Evolutionary conservation across 2,888 invertebrate genomes (phyloP), one percentile per base, ranked within the genome.

Genomic region (Pimpla rufipes): DNA sequence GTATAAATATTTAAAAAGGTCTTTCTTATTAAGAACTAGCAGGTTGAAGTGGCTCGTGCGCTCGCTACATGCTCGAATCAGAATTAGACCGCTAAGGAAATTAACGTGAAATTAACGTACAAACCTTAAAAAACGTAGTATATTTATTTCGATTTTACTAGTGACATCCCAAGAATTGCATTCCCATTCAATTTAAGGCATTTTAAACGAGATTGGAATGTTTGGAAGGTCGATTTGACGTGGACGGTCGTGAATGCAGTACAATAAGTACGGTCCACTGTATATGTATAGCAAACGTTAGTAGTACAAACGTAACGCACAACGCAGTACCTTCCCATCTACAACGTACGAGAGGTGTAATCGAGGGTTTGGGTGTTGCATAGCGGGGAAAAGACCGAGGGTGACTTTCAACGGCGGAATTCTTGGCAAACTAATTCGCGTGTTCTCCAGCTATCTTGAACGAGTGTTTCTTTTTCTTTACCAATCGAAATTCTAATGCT

Each of bases 401-500:
- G 37, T 35, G 21, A 70, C 21, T 55, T 55, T 52, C 40, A 52
- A 21, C 55, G n/a, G 13, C 40, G 52, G 37, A 70, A 70, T 70
- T 55, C 55, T 55, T 37, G 21, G 50, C 10, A 18, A 37, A 40
- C 40, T 23, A 40, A 70, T 70, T 70, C 70, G 3, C 55, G 18
- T 55, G 37, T 21, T 55, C 18, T 8, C 16, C 37, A 23, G 37
- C 52, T 52, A 68, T 68, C 29, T 18, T 18, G 40, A 21, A 18
- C 50, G 5, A 4, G 37, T 52, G 37, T 70, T 55, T 70, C 21
- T 40, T 40, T 50, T 68, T 52, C 6, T 35, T 68, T 68, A 37
- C 7, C 35, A 37, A 70, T 55, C 55, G 70, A 55, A n/a, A 70
- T 70, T 70, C 70, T 52, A 70, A 70, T 70, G 52, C 70, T 40